Percentiles rank a stretch among this genome's conserved stretches.
These are phyloP conservation scores for Lynx canadensis DNA, from an alignment of 2,113 vertebrate genomes.

Conservation along the genomic window DNA sequence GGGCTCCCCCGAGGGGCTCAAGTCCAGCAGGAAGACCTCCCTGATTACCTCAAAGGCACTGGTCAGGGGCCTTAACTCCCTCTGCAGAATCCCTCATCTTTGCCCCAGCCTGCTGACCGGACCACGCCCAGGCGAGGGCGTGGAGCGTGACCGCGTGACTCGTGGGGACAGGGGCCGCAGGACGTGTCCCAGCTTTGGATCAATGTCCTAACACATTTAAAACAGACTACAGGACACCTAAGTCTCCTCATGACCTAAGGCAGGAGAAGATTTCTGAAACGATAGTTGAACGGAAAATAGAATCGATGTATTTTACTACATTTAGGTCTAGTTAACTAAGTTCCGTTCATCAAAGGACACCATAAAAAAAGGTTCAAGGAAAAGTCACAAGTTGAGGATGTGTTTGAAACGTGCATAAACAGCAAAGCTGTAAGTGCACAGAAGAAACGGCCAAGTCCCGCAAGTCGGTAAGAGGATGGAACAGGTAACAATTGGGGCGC, in stretches of 20 bases:
- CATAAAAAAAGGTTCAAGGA: neutral
- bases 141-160: fast-evolving
- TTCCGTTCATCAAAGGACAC: neutral
- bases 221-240: neutral
- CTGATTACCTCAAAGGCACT: fast-evolving
- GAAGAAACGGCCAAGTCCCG: neutral
- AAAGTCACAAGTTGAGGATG: neutral
- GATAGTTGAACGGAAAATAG: neutral
- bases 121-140: fast-evolving
- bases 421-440: neutral
- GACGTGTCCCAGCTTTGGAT: neutral
- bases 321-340: neutral
- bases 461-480: neutral
- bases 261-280: neutral
- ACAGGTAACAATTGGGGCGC: too few species aligned
- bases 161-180: fast-evolving
- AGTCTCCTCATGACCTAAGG: neutral
- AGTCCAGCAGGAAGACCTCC: neutral
- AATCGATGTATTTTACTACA: neutral
- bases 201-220: neutral
- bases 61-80: fast-evolving
- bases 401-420: too few species aligned
- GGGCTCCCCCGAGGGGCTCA: neutral
- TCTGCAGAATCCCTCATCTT: too few species aligned
- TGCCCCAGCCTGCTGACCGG: fast-evolving